These are phyloP conservation scores for Dasysyrphus tricinctus DNA, from an alignment of 2,888 invertebrate species.

Conservation along the genomic window DNA sequence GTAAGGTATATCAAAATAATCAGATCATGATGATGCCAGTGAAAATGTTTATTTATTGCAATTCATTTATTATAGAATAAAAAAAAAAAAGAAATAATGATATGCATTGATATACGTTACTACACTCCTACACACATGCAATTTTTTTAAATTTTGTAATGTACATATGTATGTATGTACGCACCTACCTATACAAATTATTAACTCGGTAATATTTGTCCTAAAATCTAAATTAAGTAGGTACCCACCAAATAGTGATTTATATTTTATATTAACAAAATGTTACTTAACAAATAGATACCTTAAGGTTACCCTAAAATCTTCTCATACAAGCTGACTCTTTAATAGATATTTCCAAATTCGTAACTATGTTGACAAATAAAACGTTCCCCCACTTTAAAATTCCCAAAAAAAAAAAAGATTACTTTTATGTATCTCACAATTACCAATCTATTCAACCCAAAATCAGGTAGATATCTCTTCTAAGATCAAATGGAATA, in stretches of 20 bases:
- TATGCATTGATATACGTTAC: too few species aligned
- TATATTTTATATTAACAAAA: neutral
- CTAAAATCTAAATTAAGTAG: neutral
- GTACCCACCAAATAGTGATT: neutral
- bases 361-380: neutral
- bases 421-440: slow-evolving; percentile 60
- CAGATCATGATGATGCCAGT: too few species aligned
- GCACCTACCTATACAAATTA: too few species aligned
- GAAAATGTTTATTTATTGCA: too few species aligned
- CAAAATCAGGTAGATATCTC: slow-evolving; percentile 56
- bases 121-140: too few species aligned
- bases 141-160: too few species aligned
- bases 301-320: neutral
- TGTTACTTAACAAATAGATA: neutral
- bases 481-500: slow-evolving; percentile 63
- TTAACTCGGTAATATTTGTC: too few species aligned
- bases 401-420: slow-evolving; percentile 21
- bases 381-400: slow-evolving; percentile 2
- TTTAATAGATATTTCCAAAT: neutral
- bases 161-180: too few species aligned
- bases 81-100: too few species aligned
- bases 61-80: too few species aligned
- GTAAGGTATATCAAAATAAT: too few species aligned
- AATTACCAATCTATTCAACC: slow-evolving; percentile 59
- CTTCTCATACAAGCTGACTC: neutral